Percentiles rank a stretch among this genome's conserved stretches.
These are phyloP conservation scores for Bellardia bayeri DNA, from an alignment of 2,888 invertebrate species.

Conservation along the genomic window DNA sequence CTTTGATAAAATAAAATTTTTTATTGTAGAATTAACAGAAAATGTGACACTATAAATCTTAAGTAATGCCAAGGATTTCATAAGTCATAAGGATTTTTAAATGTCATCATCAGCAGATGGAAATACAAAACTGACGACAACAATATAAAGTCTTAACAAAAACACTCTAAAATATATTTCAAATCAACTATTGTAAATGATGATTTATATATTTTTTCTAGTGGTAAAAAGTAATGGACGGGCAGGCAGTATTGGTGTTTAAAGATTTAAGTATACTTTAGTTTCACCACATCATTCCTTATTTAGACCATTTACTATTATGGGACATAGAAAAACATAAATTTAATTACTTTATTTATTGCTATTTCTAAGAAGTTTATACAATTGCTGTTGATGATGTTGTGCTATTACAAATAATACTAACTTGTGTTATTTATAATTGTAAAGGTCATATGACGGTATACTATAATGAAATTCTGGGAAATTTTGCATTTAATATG, in stretches of 20 bases:
- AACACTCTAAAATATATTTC: not conserved
- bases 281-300: not conserved
- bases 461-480: too few relatives aligned
- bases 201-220: not conserved
- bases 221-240: not conserved
- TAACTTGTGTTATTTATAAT: not conserved
- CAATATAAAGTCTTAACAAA: not conserved
- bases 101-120: conserved; percentile 3
- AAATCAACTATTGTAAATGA: not conserved
- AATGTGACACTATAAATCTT: conserved; percentile 35
- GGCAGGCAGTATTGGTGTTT: too few relatives aligned
- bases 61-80: conserved; percentile 10
- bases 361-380: not conserved
- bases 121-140: not conserved
- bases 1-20: not conserved
- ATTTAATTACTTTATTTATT: conserved; percentile 5
- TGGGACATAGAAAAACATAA: not conserved
- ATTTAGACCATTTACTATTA: not conserved
- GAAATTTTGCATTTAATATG: not conserved
- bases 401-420: not conserved
- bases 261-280: not conserved
- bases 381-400: not conserved
- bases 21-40: conserved; percentile 32
- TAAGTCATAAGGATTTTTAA: conserved; percentile 16
- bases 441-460: not conserved